Conservation (phyloP, 2,888 invertebrate species). For the Timema podura region DNA sequence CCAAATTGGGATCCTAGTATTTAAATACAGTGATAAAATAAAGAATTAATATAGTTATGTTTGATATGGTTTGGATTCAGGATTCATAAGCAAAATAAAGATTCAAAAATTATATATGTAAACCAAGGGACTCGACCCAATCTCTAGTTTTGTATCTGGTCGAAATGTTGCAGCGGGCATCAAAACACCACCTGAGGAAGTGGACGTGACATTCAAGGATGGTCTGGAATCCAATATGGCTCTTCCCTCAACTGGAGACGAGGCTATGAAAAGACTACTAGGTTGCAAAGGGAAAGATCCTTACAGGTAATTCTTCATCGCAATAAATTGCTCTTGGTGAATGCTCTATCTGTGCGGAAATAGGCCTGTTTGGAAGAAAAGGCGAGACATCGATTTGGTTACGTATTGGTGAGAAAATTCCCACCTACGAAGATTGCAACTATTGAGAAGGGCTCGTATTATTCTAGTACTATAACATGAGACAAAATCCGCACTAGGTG, state of each 20-base stretch:
- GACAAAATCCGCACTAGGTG: no score
- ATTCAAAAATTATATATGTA: background rate
- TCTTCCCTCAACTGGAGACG: slow-evolving; percentile 85
- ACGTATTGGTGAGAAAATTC: background rate
- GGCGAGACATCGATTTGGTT: background rate
- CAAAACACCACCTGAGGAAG: slow-evolving; percentile 8
- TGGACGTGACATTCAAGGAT: slow-evolving; percentile 23
- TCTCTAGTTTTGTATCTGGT: no score
- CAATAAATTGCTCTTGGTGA: no score
- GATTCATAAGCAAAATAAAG: slow-evolving; percentile 2
- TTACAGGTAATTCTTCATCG: slow-evolving; percentile 60
- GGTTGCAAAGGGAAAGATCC: slow-evolving; percentile 96
- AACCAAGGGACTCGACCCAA: no score
- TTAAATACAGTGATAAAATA: no score
- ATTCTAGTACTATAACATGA: background rate
- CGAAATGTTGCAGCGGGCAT: no score
- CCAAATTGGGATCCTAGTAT: no score
- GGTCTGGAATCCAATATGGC: slow-evolving; percentile 67
- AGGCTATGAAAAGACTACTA: slow-evolving; percentile 88
- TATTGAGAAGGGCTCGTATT: no score
- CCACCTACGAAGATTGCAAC: no score
- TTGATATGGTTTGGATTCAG: slow-evolving; percentile 25
- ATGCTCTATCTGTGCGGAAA: slow-evolving; percentile 22
- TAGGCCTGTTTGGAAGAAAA: no score
- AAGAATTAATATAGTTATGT: background rate